Evolutionary conservation across 2,113 vertebrate species (phyloP), one percentile per base, ranked within the genome.

Genomic region (Balaenoptera acutorostrata): DNA sequence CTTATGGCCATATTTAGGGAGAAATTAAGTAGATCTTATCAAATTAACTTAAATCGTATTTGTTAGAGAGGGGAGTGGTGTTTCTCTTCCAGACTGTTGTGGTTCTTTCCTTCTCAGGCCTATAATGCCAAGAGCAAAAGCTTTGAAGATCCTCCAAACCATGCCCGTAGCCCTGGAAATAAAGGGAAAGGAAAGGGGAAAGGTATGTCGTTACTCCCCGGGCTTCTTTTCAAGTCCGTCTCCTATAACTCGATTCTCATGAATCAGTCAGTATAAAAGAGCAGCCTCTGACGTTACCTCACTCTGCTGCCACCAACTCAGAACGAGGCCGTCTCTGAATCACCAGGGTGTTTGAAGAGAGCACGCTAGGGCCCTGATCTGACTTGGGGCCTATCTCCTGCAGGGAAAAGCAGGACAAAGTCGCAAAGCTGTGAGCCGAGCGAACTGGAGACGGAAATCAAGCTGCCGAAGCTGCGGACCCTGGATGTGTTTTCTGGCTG

Each of bases 161-260:
- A 99, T 2, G 99, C 99, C 12, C 99, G 99, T 36, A 99, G 98
- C 52, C 98, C 99, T 1, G 98, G 99, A 20, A 98, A 98, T 55
- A 99, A 99, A 98, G 99, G 99, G 78, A 99, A 99, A 77, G 99
- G 99, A 4, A 99, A 99, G 96, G 99, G 99, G 12, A 99, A 99
- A 99, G 99, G 99, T 99, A 95, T 0, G 96, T 33, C 3, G 0
- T 49, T 15, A 0, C 21, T 41, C 68, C 18, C 27, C 0, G 39
- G 44, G 17, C 23, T 64, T 86, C n/a, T 83, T 57, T 81, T 66
- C 61, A 59, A 72, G 77, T 20, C 36, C 29, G 21, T 78, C 29
- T 49, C 39, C 3, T 27, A 25, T 33, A 78, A 83, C n/a, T 88
- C 0, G 0, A 44, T 5, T 46, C 23, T 29, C 10, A 17, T 17